Conservation (phyloP, 2,888 invertebrate genomes). For the Clitarchus hookeri region DNA sequence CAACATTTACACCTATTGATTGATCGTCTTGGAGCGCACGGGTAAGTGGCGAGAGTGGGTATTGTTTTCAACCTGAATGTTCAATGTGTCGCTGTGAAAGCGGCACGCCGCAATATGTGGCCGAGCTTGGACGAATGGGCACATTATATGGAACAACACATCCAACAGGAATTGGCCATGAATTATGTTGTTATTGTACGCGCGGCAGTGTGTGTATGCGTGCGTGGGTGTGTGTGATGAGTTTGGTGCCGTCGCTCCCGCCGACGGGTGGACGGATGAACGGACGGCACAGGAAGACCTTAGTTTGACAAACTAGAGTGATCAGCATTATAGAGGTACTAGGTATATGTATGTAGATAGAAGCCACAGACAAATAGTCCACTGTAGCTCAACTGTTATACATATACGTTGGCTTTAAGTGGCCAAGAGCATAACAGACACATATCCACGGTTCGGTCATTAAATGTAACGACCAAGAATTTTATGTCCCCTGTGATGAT, state of each 20-base stretch:
- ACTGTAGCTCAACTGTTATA: constrained; percentile 23
- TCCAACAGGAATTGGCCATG: constrained; percentile 38
- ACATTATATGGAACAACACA: constrained; percentile 29
- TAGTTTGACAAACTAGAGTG: constrained; percentile 37
- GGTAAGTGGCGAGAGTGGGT: constrained; percentile 7
- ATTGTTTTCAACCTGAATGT: constrained; percentile 23
- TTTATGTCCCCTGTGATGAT: no score
- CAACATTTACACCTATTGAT: not conserved
- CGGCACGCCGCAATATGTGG: constrained; percentile 30
- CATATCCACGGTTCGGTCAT: not conserved
- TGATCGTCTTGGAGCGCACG: not conserved
- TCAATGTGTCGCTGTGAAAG: constrained; percentile 10
- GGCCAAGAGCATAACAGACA: constrained; percentile 3
- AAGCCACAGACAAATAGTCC: constrained; percentile 27
- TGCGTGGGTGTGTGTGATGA: constrained; percentile 16
- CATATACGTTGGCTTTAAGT: not conserved
- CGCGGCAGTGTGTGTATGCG: not conserved
- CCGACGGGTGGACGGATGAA: constrained; percentile 26
- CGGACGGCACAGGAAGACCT: constrained; percentile 33
- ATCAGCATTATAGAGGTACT: constrained; percentile 40
- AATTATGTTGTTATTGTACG: constrained; percentile 35
- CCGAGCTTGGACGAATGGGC: constrained; percentile 29
- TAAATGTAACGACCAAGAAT: not conserved
- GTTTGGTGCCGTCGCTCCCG: not conserved
- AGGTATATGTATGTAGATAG: constrained; percentile 28